phyloP scores from a whole-genome alignment of 2,113 vertebrate genomes.

The Chloroceryle aenea region DNA sequence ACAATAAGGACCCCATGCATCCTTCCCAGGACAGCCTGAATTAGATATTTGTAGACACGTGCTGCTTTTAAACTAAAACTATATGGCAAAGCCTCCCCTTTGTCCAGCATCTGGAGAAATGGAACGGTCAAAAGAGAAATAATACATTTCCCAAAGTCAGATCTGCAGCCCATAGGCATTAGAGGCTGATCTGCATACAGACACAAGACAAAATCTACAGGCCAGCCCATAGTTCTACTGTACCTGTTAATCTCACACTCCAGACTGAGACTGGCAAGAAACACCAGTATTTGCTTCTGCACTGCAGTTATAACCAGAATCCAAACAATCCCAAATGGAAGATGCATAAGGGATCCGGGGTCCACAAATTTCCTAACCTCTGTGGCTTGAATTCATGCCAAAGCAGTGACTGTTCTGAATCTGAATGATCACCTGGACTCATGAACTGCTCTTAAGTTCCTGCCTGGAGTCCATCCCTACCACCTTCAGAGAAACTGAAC shows the following conservation, averaged over 20 bases:
- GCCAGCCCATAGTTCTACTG: not conserved
- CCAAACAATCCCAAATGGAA: not conserved
- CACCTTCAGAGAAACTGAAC: not conserved
- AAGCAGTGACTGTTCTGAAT: not conserved
- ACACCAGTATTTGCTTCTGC: not conserved
- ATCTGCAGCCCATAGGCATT: not conserved
- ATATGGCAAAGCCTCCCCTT: not conserved
- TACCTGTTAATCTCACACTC: fast-evolving
- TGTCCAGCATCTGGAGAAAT: not conserved
- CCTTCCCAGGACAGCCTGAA: not conserved
- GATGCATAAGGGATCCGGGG: not conserved
- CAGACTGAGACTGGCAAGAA: not conserved
- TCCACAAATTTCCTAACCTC: not conserved
- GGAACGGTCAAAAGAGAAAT: not conserved
- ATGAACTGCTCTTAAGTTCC: not conserved
- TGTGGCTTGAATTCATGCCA: not conserved
- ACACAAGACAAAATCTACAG: not conserved
- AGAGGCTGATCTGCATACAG: not conserved
- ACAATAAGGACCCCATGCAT: not conserved
- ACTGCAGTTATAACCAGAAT: not conserved
- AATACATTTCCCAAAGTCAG: not conserved
- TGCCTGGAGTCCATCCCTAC: not conserved
- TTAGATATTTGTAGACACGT: not conserved
- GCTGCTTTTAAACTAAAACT: not conserved
- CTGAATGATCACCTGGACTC: not conserved